phyloP scores from a whole-genome alignment of 2,113 vertebrate species.

The Nothocercus julius region DNA sequence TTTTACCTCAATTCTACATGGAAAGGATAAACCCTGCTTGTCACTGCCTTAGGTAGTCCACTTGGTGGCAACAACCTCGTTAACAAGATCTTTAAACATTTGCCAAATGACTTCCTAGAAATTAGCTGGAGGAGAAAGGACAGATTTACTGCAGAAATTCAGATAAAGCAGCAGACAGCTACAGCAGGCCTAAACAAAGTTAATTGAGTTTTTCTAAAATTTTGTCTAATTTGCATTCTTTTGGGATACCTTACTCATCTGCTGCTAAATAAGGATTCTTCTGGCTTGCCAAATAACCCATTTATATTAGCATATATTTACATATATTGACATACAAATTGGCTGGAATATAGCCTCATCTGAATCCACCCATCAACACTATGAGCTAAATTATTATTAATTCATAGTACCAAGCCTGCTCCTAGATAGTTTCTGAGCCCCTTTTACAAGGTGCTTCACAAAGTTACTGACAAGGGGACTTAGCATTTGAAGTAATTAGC shows the following conservation, averaged over 20 bases:
- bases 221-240: conserved; percentile 61
- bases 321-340: conserved; percentile 24
- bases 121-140: background rate
- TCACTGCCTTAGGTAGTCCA: background rate
- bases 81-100: background rate
- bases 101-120: background rate
- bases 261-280: conserved; percentile 51
- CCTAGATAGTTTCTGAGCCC: background rate
- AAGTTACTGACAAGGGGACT: background rate
- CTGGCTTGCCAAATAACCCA: conserved; percentile 48
- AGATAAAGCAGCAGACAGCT: conserved; percentile 18
- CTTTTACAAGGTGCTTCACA: background rate
- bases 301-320: conserved; percentile 62
- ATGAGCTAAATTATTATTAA: background rate
- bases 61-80: background rate
- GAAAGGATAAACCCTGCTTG: background rate
- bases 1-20: background rate
- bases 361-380: background rate
- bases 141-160: background rate
- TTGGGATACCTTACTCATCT: conserved; percentile 27
- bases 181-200: conserved; percentile 2
- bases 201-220: background rate
- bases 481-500: background rate
- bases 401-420: too few relatives aligned
- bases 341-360: background rate